Percentiles rank a stretch among this genome's conserved stretches.
These are phyloP conservation scores for Meandrusa payeni DNA, from an alignment of 2,888 invertebrate genomes.

Conservation along the genomic window DNA sequence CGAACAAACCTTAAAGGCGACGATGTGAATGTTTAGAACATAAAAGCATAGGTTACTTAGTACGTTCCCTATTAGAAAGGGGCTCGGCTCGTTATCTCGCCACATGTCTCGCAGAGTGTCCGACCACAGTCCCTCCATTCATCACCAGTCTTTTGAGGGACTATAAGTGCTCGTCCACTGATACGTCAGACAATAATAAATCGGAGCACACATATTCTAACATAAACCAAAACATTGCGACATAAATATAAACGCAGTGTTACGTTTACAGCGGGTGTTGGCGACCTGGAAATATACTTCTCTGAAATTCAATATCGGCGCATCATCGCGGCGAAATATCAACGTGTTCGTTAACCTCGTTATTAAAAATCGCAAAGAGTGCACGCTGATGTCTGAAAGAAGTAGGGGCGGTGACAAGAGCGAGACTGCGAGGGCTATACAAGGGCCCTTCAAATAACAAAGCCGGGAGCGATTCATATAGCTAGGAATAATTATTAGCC, in stretches of 20 bases:
- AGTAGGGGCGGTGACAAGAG: slow-evolving; percentile 1
- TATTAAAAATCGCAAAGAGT: slow-evolving; percentile 37
- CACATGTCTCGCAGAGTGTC: slow-evolving; percentile 19
- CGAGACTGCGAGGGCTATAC: slow-evolving; percentile 5
- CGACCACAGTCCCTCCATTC: slow-evolving; percentile 20
- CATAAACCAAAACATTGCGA: slow-evolving; percentile 9
- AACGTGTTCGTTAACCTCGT: slow-evolving; percentile 27
- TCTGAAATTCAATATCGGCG: slow-evolving; percentile 23
- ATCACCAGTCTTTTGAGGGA: slow-evolving; percentile 16
- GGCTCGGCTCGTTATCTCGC: slow-evolving; percentile 21
- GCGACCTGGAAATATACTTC: too few relatives aligned
- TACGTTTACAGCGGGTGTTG: too few relatives aligned
- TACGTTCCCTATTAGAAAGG: slow-evolving; percentile 8
- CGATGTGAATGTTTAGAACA: slow-evolving; percentile 14
- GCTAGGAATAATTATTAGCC: slow-evolving; percentile 13
- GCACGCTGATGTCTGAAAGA: slow-evolving; percentile 25
- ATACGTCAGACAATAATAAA: slow-evolving; percentile 16
- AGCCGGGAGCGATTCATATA: slow-evolving; percentile 2
- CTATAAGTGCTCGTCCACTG: slow-evolving; percentile 16
- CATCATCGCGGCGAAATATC: slow-evolving; percentile 10
- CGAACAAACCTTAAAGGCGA: neutral
- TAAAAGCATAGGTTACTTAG: slow-evolving; percentile 3
- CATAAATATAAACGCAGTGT: too few relatives aligned
- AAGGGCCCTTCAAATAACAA: slow-evolving; percentile 13
- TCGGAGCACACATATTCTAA: slow-evolving; percentile 14